These are phyloP conservation scores for Pandemis cinnamomeana DNA, from an alignment of 2,888 invertebrate species.

Conservation along the genomic window DNA sequence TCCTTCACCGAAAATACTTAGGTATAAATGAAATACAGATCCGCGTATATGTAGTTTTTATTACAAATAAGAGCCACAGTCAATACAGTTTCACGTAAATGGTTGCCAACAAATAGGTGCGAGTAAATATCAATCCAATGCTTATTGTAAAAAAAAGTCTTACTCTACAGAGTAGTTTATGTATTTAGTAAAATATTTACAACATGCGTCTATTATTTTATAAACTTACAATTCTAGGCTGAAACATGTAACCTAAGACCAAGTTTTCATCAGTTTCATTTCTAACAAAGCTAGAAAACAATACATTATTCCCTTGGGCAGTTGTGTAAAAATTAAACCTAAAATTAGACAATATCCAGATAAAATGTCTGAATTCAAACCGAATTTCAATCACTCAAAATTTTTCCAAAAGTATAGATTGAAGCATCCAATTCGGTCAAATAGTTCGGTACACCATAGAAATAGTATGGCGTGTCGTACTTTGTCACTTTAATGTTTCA, in stretches of 20 bases:
- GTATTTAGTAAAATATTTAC: slow-evolving; percentile 33
- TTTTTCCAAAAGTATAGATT: background rate
- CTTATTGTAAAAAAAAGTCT: slow-evolving; percentile 14
- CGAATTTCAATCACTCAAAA: too few species aligned
- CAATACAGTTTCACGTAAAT: background rate
- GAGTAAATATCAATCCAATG: slow-evolving; percentile 5
- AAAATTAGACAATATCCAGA: background rate
- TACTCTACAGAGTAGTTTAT: slow-evolving; percentile 32
- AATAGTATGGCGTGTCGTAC: too few species aligned
- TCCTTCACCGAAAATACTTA: too few species aligned
- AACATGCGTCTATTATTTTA: slow-evolving; percentile 26
- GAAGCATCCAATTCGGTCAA: too few species aligned
- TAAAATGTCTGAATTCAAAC: background rate
- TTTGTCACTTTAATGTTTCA: too few species aligned
- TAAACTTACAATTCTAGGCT: background rate
- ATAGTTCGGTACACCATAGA: too few species aligned
- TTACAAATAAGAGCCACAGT: slow-evolving; percentile 2
- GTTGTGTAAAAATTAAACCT: background rate
- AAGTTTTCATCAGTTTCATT: background rate
- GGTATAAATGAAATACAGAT: slow-evolving; percentile 1
- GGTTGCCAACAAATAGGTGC: slow-evolving; percentile 1
- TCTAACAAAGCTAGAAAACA: too few species aligned
- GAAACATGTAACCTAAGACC: background rate
- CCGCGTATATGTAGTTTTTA: background rate
- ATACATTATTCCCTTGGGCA: too few species aligned